Base-by-base conservation (phyloP, 2,113 vertebrate genomes). In the Willisornis vidua region DNA sequence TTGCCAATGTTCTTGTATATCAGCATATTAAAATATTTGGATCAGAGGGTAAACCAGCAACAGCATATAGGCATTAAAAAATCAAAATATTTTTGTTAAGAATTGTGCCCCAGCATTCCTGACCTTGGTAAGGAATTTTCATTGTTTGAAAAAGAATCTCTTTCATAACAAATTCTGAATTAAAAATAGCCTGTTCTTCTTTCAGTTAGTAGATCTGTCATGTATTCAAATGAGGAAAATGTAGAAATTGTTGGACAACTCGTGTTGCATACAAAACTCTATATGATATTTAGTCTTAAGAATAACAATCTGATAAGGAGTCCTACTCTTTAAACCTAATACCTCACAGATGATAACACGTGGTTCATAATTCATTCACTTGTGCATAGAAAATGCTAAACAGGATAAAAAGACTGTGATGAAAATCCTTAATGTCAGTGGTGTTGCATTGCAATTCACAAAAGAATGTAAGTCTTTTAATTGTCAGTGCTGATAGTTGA, bases 1-100 rank as follows among this genome's bases (percentile, higher is more conserved):
- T 98, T 91, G 97, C 97, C 82, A 98, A 97, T 35, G 97, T 96
- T 73, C 95, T 98, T 76, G 98, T 98, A 71, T 97, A 98, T 93
- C 97, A 98, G 61, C 97, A 98, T 94, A 98, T 97, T 9, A 97
- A 98, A 97, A 98, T 98, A 43, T 96, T 98, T 70, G 97, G 97
- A 90, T 98, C 97, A 23, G 98, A 98, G 91, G 96, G 97, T 85
- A 98, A 98, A 73, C 97, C 97, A 9, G 98, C 98, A 49, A 98
- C 98, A 65, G 98, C 97, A 86, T 98, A 98, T 80, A 90, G 98
- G 66, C 97, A 97, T 94, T 98, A 81, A 98, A 98, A 88, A 98
- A 97, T 89, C 94, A 98, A 75, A 98, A 98, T 83, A 98, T 98
- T 87, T 97, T 98, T 12, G 61, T 98, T 41, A 98, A 98, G 95